A percentile compares a stretch with the other conserved stretches of the same genome.
Conservation (phyloP, 2,797 vertebrate genomes). For the Chiloscyllium punctatum region DNA sequence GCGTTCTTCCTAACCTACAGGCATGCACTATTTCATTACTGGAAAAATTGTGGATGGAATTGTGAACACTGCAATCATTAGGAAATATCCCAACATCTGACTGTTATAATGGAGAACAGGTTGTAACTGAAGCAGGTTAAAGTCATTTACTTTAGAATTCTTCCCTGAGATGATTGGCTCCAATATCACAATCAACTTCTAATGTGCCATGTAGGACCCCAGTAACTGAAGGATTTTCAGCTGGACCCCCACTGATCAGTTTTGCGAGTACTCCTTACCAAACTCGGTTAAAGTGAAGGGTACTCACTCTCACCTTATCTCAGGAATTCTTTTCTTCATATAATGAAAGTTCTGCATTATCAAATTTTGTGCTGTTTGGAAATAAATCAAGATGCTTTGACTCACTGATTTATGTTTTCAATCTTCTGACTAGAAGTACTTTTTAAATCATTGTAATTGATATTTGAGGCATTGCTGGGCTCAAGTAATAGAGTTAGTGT, state of each 20-base stretch:
- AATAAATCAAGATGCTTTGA: neutral
- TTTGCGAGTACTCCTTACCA: neutral
- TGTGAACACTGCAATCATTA: neutral
- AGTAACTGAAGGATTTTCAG: neutral
- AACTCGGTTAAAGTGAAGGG: neutral
- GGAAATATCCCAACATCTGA: neutral
- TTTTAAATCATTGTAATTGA: neutral
- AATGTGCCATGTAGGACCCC: neutral
- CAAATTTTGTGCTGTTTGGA: neutral
- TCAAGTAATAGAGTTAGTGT: neutral
- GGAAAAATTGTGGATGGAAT: neutral
- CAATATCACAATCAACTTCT: neutral
- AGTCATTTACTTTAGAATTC: neutral
- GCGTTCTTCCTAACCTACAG: too few species aligned
- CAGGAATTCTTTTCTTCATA: neutral
- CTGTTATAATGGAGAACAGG: neutral
- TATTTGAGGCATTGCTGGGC: neutral
- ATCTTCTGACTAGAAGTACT: neutral
- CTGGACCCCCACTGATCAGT: neutral
- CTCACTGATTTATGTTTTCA: neutral
- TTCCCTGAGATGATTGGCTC: neutral
- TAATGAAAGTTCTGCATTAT: neutral
- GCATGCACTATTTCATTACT: neutral
- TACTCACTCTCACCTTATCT: neutral
- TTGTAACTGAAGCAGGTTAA: neutral